Percentiles rank a stretch among this genome's conserved stretches.
Evolutionary conservation across 2,888 invertebrate genomes (phyloP).

Genomic region (Lasioglossum lativentre): DNA sequence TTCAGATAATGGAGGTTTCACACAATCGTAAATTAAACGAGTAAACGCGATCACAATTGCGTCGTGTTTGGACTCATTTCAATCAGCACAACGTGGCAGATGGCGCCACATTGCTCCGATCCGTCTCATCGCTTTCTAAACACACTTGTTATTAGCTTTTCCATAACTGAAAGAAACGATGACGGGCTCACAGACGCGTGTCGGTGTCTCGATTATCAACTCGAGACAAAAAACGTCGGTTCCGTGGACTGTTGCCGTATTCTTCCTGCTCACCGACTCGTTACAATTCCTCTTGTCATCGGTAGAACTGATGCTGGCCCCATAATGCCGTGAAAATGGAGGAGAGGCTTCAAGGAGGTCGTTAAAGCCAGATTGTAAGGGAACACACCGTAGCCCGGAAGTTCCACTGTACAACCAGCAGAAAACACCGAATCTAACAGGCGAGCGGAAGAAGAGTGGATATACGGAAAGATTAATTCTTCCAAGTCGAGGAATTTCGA

Average conservation of each 20-base stretch:
- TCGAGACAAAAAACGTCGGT: background rate
- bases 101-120: too few relatives aligned
- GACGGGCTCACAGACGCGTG: background rate
- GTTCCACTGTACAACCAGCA: background rate
- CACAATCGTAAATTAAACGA: too few relatives aligned
- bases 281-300: background rate
- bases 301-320: background rate
- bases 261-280: background rate
- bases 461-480: background rate
- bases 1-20: too few relatives aligned
- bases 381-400: background rate
- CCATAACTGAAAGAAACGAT: background rate
- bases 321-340: background rate
- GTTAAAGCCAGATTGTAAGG: background rate
- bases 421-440: background rate
- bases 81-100: too few relatives aligned
- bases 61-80: too few relatives aligned
- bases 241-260: background rate
- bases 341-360: background rate
- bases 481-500: background rate
- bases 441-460: background rate
- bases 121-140: too few relatives aligned
- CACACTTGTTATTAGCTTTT: background rate
- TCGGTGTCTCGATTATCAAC: background rate
- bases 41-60: too few relatives aligned